Percentiles rank a stretch among this genome's conserved stretches.
phyloP scores from a whole-genome alignment of 2,113 vertebrate species.

The Bos indicus region DNA sequence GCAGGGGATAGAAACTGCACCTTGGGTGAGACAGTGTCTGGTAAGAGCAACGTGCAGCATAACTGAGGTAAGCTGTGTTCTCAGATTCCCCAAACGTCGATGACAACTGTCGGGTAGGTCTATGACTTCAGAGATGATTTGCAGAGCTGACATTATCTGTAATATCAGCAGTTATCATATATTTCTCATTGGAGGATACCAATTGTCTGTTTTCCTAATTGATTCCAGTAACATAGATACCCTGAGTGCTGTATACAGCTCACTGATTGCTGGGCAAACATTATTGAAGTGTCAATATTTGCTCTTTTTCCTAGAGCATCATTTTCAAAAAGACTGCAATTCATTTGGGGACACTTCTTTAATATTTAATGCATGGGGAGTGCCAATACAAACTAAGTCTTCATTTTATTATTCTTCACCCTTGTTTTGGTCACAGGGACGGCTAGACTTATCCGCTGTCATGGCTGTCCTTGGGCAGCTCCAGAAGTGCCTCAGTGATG shows the following conservation, averaged over 20 bases:
- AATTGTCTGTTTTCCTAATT: conserved; percentile 78
- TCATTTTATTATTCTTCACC: conserved; percentile 22
- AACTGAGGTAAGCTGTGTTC: background rate
- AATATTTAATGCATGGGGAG: conserved; percentile 58
- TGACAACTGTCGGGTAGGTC: background rate
- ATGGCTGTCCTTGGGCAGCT: background rate
- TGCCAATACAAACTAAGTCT: conserved; percentile 14
- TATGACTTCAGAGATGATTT: conserved; percentile 61
- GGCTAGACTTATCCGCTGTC: background rate
- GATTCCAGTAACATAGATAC: conserved; percentile 73
- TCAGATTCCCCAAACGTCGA: background rate
- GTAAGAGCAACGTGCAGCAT: background rate
- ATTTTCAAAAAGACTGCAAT: conserved; percentile 65
- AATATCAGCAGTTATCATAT: conserved; percentile 66
- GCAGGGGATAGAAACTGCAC: background rate
- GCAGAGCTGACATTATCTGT: conserved; percentile 9
- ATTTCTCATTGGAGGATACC: conserved; percentile 72
- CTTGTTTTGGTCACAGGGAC: conserved; percentile 17
- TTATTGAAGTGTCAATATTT: conserved; percentile 80
- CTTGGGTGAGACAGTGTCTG: background rate
- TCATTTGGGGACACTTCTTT: conserved; percentile 67
- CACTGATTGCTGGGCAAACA: conserved; percentile 77
- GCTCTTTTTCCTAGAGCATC: conserved; percentile 72
- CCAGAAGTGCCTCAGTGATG: background rate
- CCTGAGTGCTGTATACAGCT: conserved; percentile 65